phyloP scores from a whole-genome alignment of 2,888 invertebrate genomes.

The Rhingia campestris region DNA sequence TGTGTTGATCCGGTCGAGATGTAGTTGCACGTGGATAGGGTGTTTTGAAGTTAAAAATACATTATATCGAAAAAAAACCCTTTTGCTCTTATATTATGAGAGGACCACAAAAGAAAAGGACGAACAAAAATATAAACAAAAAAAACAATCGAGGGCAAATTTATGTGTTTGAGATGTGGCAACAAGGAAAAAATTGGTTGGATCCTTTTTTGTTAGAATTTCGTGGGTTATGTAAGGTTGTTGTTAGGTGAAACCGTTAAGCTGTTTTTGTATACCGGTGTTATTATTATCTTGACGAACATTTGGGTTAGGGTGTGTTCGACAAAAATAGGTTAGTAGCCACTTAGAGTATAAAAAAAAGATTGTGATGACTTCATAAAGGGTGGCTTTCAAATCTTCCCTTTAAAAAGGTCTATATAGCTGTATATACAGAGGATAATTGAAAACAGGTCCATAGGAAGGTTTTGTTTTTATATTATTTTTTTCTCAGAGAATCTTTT shows the following conservation, averaged over 20 bases:
- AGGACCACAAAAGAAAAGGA: constrained; percentile 11
- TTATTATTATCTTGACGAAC: constrained; percentile 47
- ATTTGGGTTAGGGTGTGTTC: background rate
- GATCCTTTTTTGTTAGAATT: constrained; percentile 23
- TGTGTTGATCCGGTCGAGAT: background rate
- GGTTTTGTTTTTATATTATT: too few relatives aligned
- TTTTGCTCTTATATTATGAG: constrained; percentile 18
- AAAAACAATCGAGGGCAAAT: constrained; percentile 52
- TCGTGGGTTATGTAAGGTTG: constrained; percentile 17
- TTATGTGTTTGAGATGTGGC: constrained; percentile 60
- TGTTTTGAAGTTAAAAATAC: constrained; percentile 56
- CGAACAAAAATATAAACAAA: too few relatives aligned
- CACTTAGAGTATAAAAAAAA: constrained; percentile 1
- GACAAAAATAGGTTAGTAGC: constrained; percentile 16
- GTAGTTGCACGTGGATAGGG: too few relatives aligned
- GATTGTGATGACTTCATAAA: constrained; percentile 27
- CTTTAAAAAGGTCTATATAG: constrained; percentile 11
- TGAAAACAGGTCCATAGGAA: constrained; percentile 37
- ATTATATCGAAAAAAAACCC: constrained; percentile 53
- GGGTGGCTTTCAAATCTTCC: constrained; percentile 10
- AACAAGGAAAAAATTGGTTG: constrained; percentile 28
- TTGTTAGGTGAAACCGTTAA: constrained; percentile 49
- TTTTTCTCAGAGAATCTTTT: too few relatives aligned
- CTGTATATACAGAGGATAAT: constrained; percentile 15
- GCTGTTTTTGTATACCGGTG: constrained; percentile 1